phyloP scores from a whole-genome alignment of 2,888 invertebrate species.

The Volucella inanis region DNA sequence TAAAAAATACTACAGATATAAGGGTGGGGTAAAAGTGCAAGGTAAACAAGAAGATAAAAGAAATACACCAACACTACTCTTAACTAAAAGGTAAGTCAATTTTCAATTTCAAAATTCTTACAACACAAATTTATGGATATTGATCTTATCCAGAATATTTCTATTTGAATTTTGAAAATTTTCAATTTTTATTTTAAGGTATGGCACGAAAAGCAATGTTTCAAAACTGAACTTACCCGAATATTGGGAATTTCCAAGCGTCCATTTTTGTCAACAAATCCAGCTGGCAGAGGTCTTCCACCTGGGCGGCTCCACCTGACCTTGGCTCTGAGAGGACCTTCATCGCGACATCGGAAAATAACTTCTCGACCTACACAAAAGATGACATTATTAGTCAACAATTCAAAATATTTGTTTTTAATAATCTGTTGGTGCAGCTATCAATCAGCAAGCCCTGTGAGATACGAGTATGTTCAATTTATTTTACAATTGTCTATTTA shows the following conservation, averaged over 20 bases:
- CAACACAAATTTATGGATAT: too few species aligned
- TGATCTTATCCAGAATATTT: too few species aligned
- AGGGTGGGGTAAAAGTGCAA: too few species aligned
- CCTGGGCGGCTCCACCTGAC: conserved; percentile 91
- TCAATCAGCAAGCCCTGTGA: conserved; percentile 46
- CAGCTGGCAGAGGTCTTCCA: conserved; percentile 88
- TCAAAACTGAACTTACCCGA: conserved; percentile 83
- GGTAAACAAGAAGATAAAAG: too few species aligned
- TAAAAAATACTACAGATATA: too few species aligned
- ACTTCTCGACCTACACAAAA: conserved; percentile 92
- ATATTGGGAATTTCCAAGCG: conserved; percentile 94
- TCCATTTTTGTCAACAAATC: conserved; percentile 89
- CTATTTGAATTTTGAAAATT: too few species aligned
- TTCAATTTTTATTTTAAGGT: too few species aligned
- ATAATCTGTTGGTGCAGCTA: conserved; percentile 41
- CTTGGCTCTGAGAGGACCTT: conserved; percentile 89
- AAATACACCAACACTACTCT: too few species aligned
- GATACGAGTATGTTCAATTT: background rate
- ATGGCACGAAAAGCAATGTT: background rate
- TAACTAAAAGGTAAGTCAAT: too few species aligned
- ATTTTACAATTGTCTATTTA: conserved; percentile 3
- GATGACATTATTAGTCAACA: conserved; percentile 7
- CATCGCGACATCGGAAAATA: conserved; percentile 96
- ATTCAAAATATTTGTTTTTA: too few species aligned
- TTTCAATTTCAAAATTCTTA: too few species aligned